phyloP scores from a whole-genome alignment of 37 sponge, comb jelly and placozoan species.

The Ephydatia muelleri region DNA sequence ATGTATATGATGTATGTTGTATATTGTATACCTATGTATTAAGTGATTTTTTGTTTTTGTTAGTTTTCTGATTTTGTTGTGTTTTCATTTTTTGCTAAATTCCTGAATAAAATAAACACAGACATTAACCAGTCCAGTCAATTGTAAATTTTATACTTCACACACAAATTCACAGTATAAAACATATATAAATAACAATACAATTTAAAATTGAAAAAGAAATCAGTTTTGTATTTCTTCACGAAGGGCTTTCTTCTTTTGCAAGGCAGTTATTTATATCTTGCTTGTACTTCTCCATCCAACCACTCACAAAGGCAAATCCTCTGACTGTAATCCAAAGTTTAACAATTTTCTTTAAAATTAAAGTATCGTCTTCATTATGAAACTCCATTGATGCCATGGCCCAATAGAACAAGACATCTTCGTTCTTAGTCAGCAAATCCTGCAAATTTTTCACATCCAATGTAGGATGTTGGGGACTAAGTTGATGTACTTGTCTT shows the following conservation, averaged over 20 bases:
- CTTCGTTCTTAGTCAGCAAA: not conserved
- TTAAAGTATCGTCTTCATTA: not conserved
- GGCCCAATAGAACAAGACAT: not conserved
- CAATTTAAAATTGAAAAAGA: not conserved
- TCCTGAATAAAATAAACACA: too few relatives aligned
- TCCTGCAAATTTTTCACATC: not conserved
- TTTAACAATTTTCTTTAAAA: conserved; percentile 5
- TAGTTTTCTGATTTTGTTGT: too few relatives aligned
- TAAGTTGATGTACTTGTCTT: not conserved
- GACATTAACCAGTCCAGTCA: too few relatives aligned
- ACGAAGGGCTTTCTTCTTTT: conserved; percentile 17
- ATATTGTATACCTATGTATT: too few relatives aligned
- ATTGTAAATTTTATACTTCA: too few relatives aligned
- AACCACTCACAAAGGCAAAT: conserved; percentile 10
- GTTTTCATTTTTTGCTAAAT: too few relatives aligned
- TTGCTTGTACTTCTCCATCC: conserved; percentile 24
- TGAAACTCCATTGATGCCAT: conserved; percentile 10
- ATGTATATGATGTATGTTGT: not conserved
- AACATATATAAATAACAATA: too few relatives aligned
- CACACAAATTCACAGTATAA: too few relatives aligned
- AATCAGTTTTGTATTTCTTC: not conserved
- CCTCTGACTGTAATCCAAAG: conserved; percentile 14
- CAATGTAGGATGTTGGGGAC: not conserved
- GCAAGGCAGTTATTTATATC: not conserved
- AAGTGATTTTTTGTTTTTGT: too few relatives aligned